Evolutionary conservation across 1,140 invertebrate genomes (phyloP), one percentile per base, ranked within the genome.

Genomic region (Drosophila ambigua): DNA sequence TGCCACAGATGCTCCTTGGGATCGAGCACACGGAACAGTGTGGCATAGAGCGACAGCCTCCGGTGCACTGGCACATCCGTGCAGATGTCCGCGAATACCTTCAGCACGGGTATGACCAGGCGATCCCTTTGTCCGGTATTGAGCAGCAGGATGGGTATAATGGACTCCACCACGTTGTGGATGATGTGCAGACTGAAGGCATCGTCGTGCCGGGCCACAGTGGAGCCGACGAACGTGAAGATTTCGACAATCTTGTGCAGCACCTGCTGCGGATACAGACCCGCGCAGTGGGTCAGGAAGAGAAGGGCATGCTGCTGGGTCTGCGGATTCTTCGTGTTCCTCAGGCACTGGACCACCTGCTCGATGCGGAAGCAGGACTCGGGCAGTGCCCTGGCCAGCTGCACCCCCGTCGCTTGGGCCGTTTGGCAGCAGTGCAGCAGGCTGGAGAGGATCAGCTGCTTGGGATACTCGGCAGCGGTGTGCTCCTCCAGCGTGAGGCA

Each of bases 161-260:
- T 94, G 0, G 96, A 97, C 79, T 98, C 96, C 26, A 99, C 95
- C 13, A 98, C 98, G 92, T 97, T 97, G 0, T 94, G 94, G 50
- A 99, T 98, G 6, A 99, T 96, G 92, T 98, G 96, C 87, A 98
- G 97, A 78, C 97, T 98, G 90, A 98, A 98, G 0, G 96, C 95
- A 90, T 99, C 97, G 90, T 99, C 98, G 75, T 98, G 97, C 15
- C 97, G 93, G 0, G 98, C 91, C 20, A 99, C 95, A 1, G 96
- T 97, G 4, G 96, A 96, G 9, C 98, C 98, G 94, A 99, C 98
- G 81, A 98, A 99, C 0, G 98, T 98, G 90, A 99, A 99, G 71
- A 99, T 97, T 26, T 97, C 95, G 95, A 99, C 98, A 1, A 98
- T 96, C 79, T 98, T 97, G 84, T 97, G 95, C 9, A 99, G 91